phyloP scores from a whole-genome alignment of 2,113 vertebrate species.

The Plecturocebus donacophilus region DNA sequence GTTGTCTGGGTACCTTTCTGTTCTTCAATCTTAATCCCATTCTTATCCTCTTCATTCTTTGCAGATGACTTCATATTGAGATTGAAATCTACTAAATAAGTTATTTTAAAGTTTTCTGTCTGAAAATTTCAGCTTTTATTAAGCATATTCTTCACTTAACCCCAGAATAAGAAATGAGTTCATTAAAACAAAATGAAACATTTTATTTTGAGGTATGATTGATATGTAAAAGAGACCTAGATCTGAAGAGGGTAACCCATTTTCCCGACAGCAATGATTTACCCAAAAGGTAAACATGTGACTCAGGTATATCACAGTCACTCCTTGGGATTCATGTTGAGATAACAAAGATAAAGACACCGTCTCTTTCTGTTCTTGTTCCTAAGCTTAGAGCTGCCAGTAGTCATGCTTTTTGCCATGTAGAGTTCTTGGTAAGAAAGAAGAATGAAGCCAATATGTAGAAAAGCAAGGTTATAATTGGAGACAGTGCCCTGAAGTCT shows the following conservation, averaged over 20 bases:
- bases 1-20: not conserved
- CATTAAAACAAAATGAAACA: not conserved
- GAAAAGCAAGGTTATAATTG: not conserved
- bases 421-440: not conserved
- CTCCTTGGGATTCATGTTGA: not conserved
- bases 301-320: not conserved
- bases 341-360: not conserved
- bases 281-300: not conserved
- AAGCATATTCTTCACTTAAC: not conserved
- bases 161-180: not conserved
- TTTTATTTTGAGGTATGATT: not conserved
- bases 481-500: not conserved
- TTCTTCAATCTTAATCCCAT: not conserved
- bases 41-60: not conserved
- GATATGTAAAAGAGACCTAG: not conserved
- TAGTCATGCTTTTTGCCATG: not conserved
- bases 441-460: not conserved
- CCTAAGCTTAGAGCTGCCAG: not conserved
- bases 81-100: not conserved
- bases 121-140: not conserved
- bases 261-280: not conserved
- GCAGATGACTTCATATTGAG: not conserved
- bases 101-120: not conserved
- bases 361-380: not conserved
- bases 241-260: not conserved